Evolutionary conservation across 2,888 invertebrate genomes (phyloP).

Genomic region (Polyommatus iphigenia): DNA sequence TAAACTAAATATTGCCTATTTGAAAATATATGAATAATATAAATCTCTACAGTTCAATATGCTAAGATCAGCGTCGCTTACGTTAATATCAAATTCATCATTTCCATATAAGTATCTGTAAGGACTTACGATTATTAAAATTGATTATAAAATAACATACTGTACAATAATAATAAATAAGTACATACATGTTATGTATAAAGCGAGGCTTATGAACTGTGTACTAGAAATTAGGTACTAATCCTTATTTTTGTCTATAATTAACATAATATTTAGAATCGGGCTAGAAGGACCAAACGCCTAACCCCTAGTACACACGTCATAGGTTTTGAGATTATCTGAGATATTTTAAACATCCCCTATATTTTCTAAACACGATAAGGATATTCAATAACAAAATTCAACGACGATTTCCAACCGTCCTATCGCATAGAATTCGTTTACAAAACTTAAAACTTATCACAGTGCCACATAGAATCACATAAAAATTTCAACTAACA

Average conservation of each 20-base stretch:
- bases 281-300: neutral
- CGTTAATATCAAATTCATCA: conserved; percentile 27
- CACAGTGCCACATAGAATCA: conserved; percentile 38
- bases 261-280: neutral
- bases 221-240: neutral
- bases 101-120: conserved; percentile 16
- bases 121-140: conserved; percentile 25
- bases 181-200: conserved; percentile 16
- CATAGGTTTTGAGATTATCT: conserved; percentile 1
- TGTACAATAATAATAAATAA: conserved; percentile 27
- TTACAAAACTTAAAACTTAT: conserved; percentile 38
- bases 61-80: conserved; percentile 21
- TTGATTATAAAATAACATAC: conserved; percentile 30
- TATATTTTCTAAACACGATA: neutral
- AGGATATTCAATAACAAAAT: conserved; percentile 24
- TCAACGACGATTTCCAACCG: conserved; percentile 17
- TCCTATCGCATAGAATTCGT: conserved; percentile 23
- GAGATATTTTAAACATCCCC: conserved; percentile 1
- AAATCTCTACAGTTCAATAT: conserved; percentile 32
- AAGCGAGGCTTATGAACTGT: neutral
- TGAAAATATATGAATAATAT: conserved; percentile 32
- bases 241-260: neutral
- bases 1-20: conserved; percentile 29
- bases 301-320: neutral
- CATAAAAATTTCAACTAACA: conserved; percentile 36